Conservation (phyloP, 2,888 invertebrate genomes). For the Amphimallon solstitiale region DNA sequence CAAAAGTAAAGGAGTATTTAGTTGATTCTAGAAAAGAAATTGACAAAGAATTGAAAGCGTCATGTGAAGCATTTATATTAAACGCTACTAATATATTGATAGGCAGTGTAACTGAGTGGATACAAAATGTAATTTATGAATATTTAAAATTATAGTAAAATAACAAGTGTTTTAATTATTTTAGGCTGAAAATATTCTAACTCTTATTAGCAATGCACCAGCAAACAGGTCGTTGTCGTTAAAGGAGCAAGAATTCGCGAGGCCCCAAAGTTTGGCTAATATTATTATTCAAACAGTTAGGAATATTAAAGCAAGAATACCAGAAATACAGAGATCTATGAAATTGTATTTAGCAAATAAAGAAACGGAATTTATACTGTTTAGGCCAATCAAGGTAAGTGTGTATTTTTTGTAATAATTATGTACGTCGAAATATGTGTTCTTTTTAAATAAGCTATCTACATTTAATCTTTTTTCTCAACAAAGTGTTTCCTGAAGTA, state of each 20-base stretch:
- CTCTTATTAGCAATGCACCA: constrained; percentile 32
- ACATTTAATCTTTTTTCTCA: constrained; percentile 6
- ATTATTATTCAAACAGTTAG: constrained; percentile 82
- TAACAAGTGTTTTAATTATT: constrained; percentile 18
- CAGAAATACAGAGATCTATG: constrained; percentile 88
- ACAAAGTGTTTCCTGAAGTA: too few relatives aligned
- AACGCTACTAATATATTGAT: constrained; percentile 80
- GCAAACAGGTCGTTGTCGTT: constrained; percentile 42
- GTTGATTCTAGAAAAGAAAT: constrained; percentile 97
- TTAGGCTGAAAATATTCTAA: constrained; percentile 45
- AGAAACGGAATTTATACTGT: constrained; percentile 97
- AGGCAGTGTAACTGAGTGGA: constrained; percentile 77
- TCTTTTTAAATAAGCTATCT: background rate
- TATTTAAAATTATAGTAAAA: constrained; percentile 41
- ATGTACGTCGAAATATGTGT: too few relatives aligned
- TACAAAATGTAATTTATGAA: constrained; percentile 72
- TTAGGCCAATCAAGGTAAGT: constrained; percentile 88
- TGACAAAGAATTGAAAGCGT: constrained; percentile 88
- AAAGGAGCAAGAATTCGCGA: constrained; percentile 55
- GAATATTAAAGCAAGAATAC: constrained; percentile 81
- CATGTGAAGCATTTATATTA: constrained; percentile 89
- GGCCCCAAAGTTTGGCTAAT: constrained; percentile 77
- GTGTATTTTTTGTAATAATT: constrained; percentile 32
- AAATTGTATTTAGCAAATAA: constrained; percentile 94
- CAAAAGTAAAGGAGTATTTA: constrained; percentile 90